Evolutionary conservation across 2,113 vertebrate species (phyloP).

Genomic region (Dryoscopus gambensis): DNA sequence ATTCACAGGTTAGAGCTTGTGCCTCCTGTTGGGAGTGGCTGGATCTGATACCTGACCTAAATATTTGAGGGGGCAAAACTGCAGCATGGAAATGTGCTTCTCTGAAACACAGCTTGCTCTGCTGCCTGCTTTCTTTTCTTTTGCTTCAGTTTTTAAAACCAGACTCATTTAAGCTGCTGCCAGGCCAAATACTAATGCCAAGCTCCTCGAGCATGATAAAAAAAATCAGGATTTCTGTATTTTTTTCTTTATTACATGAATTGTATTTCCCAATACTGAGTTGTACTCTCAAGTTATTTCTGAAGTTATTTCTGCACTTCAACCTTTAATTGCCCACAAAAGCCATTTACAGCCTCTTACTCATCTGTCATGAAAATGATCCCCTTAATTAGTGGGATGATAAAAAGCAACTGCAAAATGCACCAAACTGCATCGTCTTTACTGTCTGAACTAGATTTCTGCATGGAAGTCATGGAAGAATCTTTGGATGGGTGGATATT

Average conservation of each 20-base stretch:
- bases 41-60: neutral
- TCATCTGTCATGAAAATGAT: neutral
- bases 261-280: neutral
- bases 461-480: neutral
- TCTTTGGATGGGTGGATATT: neutral
- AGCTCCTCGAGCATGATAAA: neutral
- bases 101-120: neutral
- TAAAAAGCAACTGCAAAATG: neutral
- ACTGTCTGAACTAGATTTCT: neutral
- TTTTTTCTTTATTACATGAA: neutral
- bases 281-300: neutral
- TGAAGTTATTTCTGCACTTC: neutral
- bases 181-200: neutral
- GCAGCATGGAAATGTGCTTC: neutral
- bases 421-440: neutral
- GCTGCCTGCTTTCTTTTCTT: neutral
- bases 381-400: slow-evolving; percentile 5
- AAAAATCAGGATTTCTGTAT: neutral
- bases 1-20: neutral
- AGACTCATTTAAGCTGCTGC: neutral
- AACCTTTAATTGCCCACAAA: neutral
- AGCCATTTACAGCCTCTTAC: neutral
- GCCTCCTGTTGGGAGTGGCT: neutral
- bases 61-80: neutral
- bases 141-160: neutral